Base-by-base conservation (phyloP, 2,113 vertebrate genomes). In the Etheostoma cragini region DNA sequence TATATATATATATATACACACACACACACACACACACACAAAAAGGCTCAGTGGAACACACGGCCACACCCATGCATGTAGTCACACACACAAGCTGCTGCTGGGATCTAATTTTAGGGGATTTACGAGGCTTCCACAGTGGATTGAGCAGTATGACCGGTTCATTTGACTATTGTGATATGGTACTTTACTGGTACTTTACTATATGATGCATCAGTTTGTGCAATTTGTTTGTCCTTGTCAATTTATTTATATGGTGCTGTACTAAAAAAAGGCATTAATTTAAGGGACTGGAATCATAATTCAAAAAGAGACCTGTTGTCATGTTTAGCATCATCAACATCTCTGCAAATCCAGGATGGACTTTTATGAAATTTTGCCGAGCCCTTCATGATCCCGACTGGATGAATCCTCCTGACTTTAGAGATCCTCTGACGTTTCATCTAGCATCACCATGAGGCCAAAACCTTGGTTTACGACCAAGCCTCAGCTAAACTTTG, bases 111-210 rank as follows among this genome's bases (percentile, higher is more conserved):
- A 56, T 64, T 62, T 68, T 26, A 70, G 74, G 70, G n/a, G 22
- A 82, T 86, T 87, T 80, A 72, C 26, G 38, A 75, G 61, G 56
- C 68, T 57, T 13, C 47, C 47, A n/a, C 76, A 11, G 7, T 19
- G 70, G 61, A 67, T 54, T 12, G 54, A 72, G 54, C 74, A 5
- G 21, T 19, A 3, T 3, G 38, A 57, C 61, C 22, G 12, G 46
- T 63, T 83, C 2, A 35, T 47, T 8, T 64, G 22, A 70, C 56
- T 6, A 24, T 50, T 8, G 54, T 33, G 46, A 19, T 47, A 24
- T 16, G 52, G 49, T 8, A 15, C 63, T 62, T 16, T 26, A 16
- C 6, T 16, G 52, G 49, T 8, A 15, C 63, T 62, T 16, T 26
- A 16, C 6, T 16, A 62, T 26, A 21, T 7, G 45, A 66, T 45